phyloP scores from a whole-genome alignment of 2,797 vertebrate species.

The Sciurus carolinensis region DNA sequence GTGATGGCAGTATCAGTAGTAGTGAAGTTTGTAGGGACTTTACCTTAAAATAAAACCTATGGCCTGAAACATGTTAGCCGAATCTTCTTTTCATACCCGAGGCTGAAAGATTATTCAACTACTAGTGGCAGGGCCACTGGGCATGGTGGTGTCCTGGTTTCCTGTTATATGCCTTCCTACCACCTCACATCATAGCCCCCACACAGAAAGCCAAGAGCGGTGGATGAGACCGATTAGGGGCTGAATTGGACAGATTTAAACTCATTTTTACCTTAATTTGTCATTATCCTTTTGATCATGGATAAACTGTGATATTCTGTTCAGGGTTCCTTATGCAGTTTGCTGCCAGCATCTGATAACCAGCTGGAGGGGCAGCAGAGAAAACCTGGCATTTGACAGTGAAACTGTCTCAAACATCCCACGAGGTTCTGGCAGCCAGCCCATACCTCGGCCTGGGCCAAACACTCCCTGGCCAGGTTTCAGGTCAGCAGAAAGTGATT shows the following conservation, averaged over 20 bases:
- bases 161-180: neutral
- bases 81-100: neutral
- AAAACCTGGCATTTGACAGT: constrained; percentile 72
- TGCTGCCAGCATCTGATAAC: constrained; percentile 33
- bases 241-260: neutral
- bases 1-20: neutral
- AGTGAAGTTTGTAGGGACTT: neutral
- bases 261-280: constrained; percentile 66
- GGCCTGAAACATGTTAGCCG: neutral
- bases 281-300: constrained; percentile 41
- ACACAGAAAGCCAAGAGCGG: constrained; percentile 10
- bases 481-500: constrained; percentile 74
- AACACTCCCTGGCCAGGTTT: constrained; percentile 68
- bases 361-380: constrained; percentile 57
- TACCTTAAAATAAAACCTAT: neutral
- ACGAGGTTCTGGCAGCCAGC: constrained; percentile 67
- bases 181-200: fast-evolving
- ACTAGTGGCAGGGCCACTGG: neutral
- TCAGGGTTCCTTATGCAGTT: neutral
- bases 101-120: neutral
- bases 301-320: constrained; percentile 61
- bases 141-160: neutral
- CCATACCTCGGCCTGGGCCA: neutral
- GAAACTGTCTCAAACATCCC: neutral
- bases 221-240: neutral